Percentiles rank a stretch among this genome's conserved stretches.
Evolutionary conservation across 2,888 invertebrate species (phyloP).

Genomic region (Papilio elwesi): DNA sequence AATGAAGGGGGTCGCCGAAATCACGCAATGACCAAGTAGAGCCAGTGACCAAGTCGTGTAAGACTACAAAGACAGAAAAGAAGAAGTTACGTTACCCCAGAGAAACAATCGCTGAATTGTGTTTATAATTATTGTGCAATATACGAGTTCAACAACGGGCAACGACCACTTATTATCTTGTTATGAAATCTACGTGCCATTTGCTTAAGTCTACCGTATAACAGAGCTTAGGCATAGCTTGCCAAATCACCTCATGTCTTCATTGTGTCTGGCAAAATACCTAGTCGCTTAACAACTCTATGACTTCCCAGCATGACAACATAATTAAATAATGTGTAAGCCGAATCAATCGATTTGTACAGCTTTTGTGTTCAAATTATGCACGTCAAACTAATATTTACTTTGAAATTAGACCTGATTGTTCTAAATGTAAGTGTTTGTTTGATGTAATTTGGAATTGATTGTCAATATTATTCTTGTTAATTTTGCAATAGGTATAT

Average conservation of each 20-base stretch:
- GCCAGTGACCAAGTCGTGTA: too few relatives aligned
- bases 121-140: too few relatives aligned
- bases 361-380: conserved; percentile 13
- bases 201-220: neutral
- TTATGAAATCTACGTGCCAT: neutral
- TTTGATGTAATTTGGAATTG: neutral
- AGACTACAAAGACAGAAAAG: too few relatives aligned
- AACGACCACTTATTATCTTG: neutral
- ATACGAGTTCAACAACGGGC: too few relatives aligned
- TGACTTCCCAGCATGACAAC: neutral
- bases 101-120: too few relatives aligned
- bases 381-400: conserved; percentile 3
- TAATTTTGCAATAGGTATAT: neutral
- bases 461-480: neutral
- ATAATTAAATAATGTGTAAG: neutral
- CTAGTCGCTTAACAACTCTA: neutral
- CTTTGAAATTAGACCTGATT: conserved; percentile 9
- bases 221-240: neutral
- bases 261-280: neutral
- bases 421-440: conserved; percentile 8
- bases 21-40: too few relatives aligned
- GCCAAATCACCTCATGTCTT: neutral
- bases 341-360: neutral
- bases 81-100: too few relatives aligned
- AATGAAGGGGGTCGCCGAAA: too few relatives aligned